Evolutionary conservation across 2,797 vertebrate genomes (phyloP).

Genomic region (Urosaurus nigricauda): DNA sequence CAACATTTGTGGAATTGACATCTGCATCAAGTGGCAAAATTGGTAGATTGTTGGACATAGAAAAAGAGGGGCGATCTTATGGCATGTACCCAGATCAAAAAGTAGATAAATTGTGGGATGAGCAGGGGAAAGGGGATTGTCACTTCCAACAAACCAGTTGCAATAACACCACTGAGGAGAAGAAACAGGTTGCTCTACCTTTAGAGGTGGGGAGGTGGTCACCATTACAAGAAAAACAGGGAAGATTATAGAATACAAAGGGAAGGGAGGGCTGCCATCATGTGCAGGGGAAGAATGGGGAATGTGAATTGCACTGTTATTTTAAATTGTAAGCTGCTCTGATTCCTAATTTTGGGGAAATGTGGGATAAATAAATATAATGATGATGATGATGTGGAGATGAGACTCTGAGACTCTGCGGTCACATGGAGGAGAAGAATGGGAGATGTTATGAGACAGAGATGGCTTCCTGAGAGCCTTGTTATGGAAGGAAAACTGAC

Average conservation of each 20-base stretch:
- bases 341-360: no score
- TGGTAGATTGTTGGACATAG: background rate
- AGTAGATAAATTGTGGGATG: background rate
- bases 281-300: background rate
- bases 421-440: background rate
- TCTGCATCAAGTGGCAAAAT: background rate
- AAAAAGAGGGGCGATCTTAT: background rate
- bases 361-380: no score
- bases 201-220: background rate
- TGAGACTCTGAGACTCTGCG: no score
- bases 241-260: background rate
- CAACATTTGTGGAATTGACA: background rate
- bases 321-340: no score
- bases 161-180: no score
- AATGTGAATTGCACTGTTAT: no score
- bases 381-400: no score
- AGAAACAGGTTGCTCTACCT: background rate
- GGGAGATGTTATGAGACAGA: background rate
- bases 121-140: fast-evolving
- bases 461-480: background rate
- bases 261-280: background rate
- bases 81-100: background rate
- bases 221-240: background rate
- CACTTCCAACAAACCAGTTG: background rate
- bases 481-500: no score